These are phyloP conservation scores for Stylophora pistillata DNA, from an alignment of 64 coral and sea anemone species.

Conservation along the genomic window DNA sequence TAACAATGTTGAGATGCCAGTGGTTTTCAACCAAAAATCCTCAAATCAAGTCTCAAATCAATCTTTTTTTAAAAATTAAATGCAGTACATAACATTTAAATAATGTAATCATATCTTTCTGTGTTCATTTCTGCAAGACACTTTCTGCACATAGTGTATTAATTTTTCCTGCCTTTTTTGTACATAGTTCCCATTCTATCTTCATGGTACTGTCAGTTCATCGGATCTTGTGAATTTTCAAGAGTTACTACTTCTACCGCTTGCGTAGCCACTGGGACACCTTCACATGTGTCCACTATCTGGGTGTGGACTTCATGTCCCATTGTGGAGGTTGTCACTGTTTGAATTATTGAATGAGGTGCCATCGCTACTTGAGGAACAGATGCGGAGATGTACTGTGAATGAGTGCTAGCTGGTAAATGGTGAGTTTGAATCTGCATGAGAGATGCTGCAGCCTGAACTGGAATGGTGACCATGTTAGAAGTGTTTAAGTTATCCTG, in stretches of 20 bases:
- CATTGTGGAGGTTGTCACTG: conserved; percentile 75
- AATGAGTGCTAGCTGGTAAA: conserved; percentile 64
- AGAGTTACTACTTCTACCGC: conserved; percentile 98
- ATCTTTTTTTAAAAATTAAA: too few species aligned
- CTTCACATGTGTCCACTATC: conserved; percentile 86
- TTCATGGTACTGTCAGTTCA: conserved; percentile 29
- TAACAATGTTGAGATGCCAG: too few species aligned
- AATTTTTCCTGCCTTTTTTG: too few species aligned
- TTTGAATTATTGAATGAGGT: conserved; percentile 91
- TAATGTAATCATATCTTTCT: too few species aligned
- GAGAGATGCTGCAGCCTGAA: conserved; percentile 91
- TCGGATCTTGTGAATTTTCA: conserved; percentile 87
- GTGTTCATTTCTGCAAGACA: too few species aligned
- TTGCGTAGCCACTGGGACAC: conserved; percentile 95
- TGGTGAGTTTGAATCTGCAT: conserved; percentile 95
- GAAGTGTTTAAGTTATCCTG: conserved; percentile 77
- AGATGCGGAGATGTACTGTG: conserved; percentile 78
- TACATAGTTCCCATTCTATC: background rate
- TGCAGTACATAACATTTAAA: too few species aligned
- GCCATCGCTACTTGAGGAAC: conserved; percentile 99
- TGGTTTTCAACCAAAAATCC: too few species aligned
- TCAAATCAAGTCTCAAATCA: too few species aligned
- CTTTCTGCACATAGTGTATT: too few species aligned
- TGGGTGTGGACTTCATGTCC: conserved; percentile 82
- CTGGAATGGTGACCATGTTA: conserved; percentile 97